These are phyloP conservation scores for Trinorchestia longiramus DNA, from an alignment of 1,140 invertebrate genomes.

Conservation along the genomic window DNA sequence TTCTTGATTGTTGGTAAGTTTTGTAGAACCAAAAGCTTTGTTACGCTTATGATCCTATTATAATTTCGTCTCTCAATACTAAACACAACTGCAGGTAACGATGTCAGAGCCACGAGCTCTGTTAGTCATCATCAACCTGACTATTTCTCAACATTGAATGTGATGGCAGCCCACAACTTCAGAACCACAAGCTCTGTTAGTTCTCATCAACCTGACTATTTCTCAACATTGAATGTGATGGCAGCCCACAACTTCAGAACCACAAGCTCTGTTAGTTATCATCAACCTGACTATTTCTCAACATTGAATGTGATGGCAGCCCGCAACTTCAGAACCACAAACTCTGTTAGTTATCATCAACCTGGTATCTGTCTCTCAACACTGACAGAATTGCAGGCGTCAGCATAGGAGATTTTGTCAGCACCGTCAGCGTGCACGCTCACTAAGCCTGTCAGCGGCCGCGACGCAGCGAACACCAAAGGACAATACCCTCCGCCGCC, in stretches of 20 bases:
- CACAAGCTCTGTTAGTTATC: no score
- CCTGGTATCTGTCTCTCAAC: no score
- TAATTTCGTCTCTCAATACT: background rate
- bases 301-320: no score
- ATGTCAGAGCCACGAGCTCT: background rate
- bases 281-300: no score
- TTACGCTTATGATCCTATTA: background rate
- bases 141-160: background rate
- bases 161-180: background rate
- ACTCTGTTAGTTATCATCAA: no score
- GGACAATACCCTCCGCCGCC: conserved; percentile 42
- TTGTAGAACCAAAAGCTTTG: no score
- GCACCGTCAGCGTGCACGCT: background rate
- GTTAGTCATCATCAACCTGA: background rate
- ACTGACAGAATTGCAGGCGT: background rate
- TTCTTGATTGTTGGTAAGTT: no score
- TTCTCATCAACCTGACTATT: no score
- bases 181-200: background rate
- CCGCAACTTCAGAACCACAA: no score
- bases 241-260: no score
- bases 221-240: no score
- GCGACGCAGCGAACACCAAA: background rate
- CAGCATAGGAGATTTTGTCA: background rate
- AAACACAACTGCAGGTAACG: background rate
- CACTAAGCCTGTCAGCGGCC: background rate